Base-by-base conservation (phyloP, 2,113 vertebrate species). In the Petaurus breviceps region DNA sequence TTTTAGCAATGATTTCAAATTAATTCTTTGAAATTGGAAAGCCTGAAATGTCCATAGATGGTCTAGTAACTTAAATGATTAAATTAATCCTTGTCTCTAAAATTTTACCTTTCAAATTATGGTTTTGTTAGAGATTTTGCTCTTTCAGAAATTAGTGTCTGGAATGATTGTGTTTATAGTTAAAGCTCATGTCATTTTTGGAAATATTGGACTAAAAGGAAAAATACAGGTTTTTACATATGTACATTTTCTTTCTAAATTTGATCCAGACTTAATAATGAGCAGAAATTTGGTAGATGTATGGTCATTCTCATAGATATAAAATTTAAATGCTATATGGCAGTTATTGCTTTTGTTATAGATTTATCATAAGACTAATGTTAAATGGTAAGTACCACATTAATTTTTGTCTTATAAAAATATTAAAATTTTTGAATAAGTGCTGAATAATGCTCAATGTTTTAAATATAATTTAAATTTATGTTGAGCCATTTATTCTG, bases 401-500 rank as follows among this genome's bases (percentile, higher is more conserved):
- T 43, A 90, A 84, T 93, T 93, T 92, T 92, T 93, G 26, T 95
- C 92, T 95, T 54, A 31, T 92, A 25, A 77, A 37, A 37, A 37
- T 68, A 68, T 68, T 12, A 68, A 37, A 68, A n/a, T 92, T 7
- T 77, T 7, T 57, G 94, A 93, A 94, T 16, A 68, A 68, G 61
- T 68, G 31, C 31, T 68, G 6, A 68, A 68, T 68, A 37, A 68
- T 31, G 28, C 31, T 90, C 4, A 61, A 37, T 96, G 31, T 16
- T 94, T 89, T 89, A 94, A 51, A 57, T 93, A 77, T 89, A 94
- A 61, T 96, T 91, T 91, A 94, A 46, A 51, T 52, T 95, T 94
- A 94, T 55, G 89, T 47, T 8, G 49, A 46, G 31, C 26, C 2
- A 37, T 16, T 92, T 97, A 61, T 61, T 92, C 28, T 46, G 94